Base-by-base conservation (phyloP, 2,888 invertebrate species). In the Leptura quadrifasciata region DNA sequence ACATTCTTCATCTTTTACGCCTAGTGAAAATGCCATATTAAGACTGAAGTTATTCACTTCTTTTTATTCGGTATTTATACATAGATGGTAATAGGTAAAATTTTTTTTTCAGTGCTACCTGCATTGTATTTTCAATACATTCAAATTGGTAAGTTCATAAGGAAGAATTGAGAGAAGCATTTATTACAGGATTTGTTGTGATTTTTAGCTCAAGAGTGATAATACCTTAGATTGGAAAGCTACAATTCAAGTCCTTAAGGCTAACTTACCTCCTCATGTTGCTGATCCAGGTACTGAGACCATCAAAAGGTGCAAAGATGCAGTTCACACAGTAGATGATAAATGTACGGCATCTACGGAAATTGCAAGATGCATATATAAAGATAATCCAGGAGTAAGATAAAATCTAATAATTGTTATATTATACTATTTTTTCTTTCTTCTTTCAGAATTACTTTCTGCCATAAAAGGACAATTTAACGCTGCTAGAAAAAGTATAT, bases 291-390 rank as follows among this genome's bases (percentile, higher is more conserved):
- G 76, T 2, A 52, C 35, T 9, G 75, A 57, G 4, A 90, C 90
- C 0, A 82, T 92, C 0, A 86, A 87, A 6, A 89, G 90, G 47
- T 92, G 92, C 84, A 91, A 87, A 82, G 91, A 91, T 89, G 87
- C 90, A 17, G 79, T 84, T 2, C 81, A 84, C 80, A 84, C 83
- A 1, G 72, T 67, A 9, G 90, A 90, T 80, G 91, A 92, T 79
- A 84, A 90, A 58, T 92, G 92, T 85, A 90, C 90, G 73, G 90
- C 90, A 10, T 88, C 91, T 1, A 91, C 90, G 83, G 88, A 91
- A 81, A 82, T 90, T 1, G 90, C 91, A 0, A 90, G 91, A 83
- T 92, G 92, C 80, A 88, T 92, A 77, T 90, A 91, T 83, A 87
- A 90, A 17, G 85, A 89, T 31, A 90, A 92, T 80, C 91, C 92